A percentile compares a stretch with the other conserved stretches of the same genome.
Evolutionary conservation across 1,140 invertebrate species (phyloP).

Genomic region (Ruditapes philippinarum): DNA sequence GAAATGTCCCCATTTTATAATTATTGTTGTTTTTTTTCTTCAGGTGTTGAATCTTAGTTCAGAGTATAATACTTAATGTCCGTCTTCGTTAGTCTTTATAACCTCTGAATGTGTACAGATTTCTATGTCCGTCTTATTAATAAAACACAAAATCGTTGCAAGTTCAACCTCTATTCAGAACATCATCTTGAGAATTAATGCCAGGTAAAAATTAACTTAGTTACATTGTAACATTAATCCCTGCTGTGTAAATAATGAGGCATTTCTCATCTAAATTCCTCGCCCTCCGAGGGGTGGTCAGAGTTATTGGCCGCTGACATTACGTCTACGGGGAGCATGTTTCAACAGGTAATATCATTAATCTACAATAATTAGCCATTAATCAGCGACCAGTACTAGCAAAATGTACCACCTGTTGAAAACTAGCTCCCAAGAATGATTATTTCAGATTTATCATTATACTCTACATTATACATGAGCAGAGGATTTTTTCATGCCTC

Average conservation of each 20-base stretch:
- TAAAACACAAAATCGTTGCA: neutral
- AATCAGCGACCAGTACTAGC: neutral
- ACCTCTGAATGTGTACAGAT: too few species aligned
- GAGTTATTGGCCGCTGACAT: conserved; percentile 38
- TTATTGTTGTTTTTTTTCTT: too few species aligned
- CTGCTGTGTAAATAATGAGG: conserved; percentile 1
- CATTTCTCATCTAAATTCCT: neutral
- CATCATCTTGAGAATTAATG: too few species aligned
- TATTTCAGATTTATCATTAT: too few species aligned
- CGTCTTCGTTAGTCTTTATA: too few species aligned
- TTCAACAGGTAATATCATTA: conserved; percentile 50
- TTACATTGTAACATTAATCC: conserved; percentile 3
- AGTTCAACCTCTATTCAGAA: neutral
- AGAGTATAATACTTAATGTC: too few species aligned
- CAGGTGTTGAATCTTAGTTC: too few species aligned
- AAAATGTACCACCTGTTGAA: conserved; percentile 44
- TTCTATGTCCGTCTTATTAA: too few species aligned
- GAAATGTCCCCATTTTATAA: too few species aligned
- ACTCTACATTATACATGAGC: too few species aligned
- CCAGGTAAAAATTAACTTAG: neutral
- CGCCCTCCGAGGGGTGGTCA: conserved; percentile 26
- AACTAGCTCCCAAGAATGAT: neutral
- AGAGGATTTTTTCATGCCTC: too few species aligned
- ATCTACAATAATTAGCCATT: conserved; percentile 29
- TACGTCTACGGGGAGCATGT: conserved; percentile 21